Evolutionary conservation across 2,797 vertebrate species (phyloP), one percentile per base, ranked within the genome.

Genomic region (Sparidentex hasta): DNA sequence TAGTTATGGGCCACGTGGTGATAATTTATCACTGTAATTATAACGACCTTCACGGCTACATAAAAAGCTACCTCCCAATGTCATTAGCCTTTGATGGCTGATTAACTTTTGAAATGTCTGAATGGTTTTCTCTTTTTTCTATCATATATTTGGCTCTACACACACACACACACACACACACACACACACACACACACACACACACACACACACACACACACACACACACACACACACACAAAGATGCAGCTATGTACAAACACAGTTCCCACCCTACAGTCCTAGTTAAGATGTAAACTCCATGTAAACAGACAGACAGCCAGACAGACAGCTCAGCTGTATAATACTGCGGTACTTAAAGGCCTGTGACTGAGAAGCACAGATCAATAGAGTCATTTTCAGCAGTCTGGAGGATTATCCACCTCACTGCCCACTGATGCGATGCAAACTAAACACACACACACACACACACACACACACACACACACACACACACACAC

Each of bases 381-480:
- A 73, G 76, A 93, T 93, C 92, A 86, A 95, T 93, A 91, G 69
- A 91, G 87, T 93, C 74, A 93, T 93, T 90, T 94, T 92, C 89
- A 87, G 85, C 89, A 89, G 89, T 91, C 89, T 93, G 88, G 65
- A 84, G 71, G 89, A 92, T 94, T 90, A 92, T 91, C 80, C 88
- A 90, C 78, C 85, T 86, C 85, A 89, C 75, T 91, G 87, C 71
- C 48, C 81, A 83, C 75, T 78, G 81, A 90, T 71, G 84, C 6
- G 12, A 90, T 82, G 83, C 76, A 89, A 88, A 89, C 69, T 74
- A 77, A 66, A 83, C 12, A 67, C 38, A 74, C 54, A 65, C 41
- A 79, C 64, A 47, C 57, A 57, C 43, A 21, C 59, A 57, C 54
- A 73, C 47, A 48, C 47, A 33, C 33, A 33, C 55, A 73, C 59